Evolutionary conservation across 2,888 invertebrate species (phyloP), one percentile per base, ranked within the genome.

Genomic region (Amblyteles armatorius): DNA sequence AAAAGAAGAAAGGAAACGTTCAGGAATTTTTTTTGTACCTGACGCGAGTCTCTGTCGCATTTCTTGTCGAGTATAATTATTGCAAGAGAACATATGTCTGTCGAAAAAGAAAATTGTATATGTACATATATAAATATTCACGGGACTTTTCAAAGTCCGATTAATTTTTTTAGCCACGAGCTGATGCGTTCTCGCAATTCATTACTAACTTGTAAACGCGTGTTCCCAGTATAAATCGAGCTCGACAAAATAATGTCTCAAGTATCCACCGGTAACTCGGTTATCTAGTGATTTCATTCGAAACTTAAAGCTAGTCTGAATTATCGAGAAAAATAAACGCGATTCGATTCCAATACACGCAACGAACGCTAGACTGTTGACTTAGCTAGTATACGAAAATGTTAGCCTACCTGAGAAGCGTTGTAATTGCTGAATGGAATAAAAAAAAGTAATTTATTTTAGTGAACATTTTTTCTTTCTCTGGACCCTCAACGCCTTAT

Each of bases 401-500:
- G 91, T 90, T 89, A 89, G 87, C 82, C 73, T 86, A 69, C 40
- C 40, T 19, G 65, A 74, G 84, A 89, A 90, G 88, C 89, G 89
- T 90, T 92, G 92, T 92, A 92, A 91, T 87, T 91, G 90, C 88
- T 89, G 88, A 57, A 86, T 91, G 89, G 87, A 92, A 92, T 91
- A 90, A 91, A 92, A 87, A 78, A 77, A 79, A 86, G 90, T 90
- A 88, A 91, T 91, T 90, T 90, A 91, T 91, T 91, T 91, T 92
- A 89, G 90, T 86, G 88, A 89, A 88, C 89, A 86, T 88, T 91
- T 90, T 91, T 89, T 90, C 89, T 90, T 91, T 89, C 87, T 90
- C 87, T 85, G 87, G 84, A 88, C 87, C 91, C 91, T 88, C 85
- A 80, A 89, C 82, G 90, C 90, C 89, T 91, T 87, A 87, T 89